Conservation (phyloP, 2,797 vertebrate species). For the Sparus aurata region DNA sequence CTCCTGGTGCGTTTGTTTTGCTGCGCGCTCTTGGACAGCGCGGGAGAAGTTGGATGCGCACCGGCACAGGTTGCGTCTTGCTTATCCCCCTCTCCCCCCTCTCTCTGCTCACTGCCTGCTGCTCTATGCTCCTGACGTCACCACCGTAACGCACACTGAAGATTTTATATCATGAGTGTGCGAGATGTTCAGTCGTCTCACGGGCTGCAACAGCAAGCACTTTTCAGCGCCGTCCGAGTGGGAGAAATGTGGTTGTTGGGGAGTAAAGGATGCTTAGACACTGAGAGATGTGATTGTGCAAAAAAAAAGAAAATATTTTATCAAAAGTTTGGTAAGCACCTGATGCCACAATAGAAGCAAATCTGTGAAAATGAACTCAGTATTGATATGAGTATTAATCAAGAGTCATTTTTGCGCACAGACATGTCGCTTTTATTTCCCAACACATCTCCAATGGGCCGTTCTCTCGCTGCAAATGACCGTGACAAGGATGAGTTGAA, state of each 20-base stretch:
- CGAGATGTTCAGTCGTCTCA: not conserved
- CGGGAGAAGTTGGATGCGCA: conserved; percentile 64
- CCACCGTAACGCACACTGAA: conserved; percentile 26
- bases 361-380: not conserved
- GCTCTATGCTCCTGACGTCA: conserved; percentile 78
- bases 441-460: not conserved
- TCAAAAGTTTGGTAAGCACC: not conserved
- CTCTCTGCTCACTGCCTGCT: conserved; percentile 42
- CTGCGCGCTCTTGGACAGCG: conserved; percentile 16
- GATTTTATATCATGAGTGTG: not conserved
- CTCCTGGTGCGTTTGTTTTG: not conserved
- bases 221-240: not conserved
- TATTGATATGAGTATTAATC: not conserved
- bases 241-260: not conserved
- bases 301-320: not conserved
- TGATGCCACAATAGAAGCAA: not conserved
- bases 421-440: not conserved
- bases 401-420: conserved; percentile 16
- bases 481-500: not conserved
- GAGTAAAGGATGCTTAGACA: not conserved
- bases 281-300: not conserved
- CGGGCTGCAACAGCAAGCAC: not conserved
- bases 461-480: not conserved
- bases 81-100: not conserved
- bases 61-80: conserved; percentile 53